A percentile compares a stretch with the other conserved stretches of the same genome.
phyloP scores from a whole-genome alignment of 2,888 invertebrate species.

The Mesodorylaimus sp. region DNA sequence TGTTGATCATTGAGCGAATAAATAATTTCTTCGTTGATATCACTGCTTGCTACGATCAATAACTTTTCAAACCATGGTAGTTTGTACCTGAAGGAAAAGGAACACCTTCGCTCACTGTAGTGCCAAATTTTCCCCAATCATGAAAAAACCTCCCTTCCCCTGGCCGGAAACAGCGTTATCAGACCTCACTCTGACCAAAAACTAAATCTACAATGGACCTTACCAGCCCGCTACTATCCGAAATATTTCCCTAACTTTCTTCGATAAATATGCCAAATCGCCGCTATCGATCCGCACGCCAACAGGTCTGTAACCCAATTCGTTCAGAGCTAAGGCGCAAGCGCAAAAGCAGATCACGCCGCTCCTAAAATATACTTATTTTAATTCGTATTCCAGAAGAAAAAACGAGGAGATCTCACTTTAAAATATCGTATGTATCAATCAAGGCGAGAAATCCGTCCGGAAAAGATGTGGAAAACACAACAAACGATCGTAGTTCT shows the following conservation, averaged over 20 bases:
- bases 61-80: constrained; percentile 68
- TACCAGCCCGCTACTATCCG: constrained; percentile 49
- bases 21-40: constrained; percentile 96
- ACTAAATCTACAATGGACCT: no score
- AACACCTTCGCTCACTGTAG: no score
- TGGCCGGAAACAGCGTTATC: no score
- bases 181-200: no score
- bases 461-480: constrained; percentile 75
- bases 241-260: constrained; percentile 62
- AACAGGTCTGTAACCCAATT: constrained; percentile 66
- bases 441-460: constrained; percentile 83
- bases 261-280: constrained; percentile 83
- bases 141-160: no score
- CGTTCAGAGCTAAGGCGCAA: constrained; percentile 72
- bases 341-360: constrained; percentile 93
- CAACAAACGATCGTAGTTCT: constrained; percentile 73
- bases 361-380: constrained; percentile 56
- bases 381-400: no score
- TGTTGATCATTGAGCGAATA: constrained; percentile 79
- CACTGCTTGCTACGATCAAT: constrained; percentile 87
- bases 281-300: constrained; percentile 92
- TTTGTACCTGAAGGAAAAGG: constrained; percentile 42
- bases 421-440: constrained; percentile 96
- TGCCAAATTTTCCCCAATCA: no score
- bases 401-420: constrained; percentile 40